Conservation (phyloP, 2,888 invertebrate genomes). For the Pachydiplax longipennis region DNA sequence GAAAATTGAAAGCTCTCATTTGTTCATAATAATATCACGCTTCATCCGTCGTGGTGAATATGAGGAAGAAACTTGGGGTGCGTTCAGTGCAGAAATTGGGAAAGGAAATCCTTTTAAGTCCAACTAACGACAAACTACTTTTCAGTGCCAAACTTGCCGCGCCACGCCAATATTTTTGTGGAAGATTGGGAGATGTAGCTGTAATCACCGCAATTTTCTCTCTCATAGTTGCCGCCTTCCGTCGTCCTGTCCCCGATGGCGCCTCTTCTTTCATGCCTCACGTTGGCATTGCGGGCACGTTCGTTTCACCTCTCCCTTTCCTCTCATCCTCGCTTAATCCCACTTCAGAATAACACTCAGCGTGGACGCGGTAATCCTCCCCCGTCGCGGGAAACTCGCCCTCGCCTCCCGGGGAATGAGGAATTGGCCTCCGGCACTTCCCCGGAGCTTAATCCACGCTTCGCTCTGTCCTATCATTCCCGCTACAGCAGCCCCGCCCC, state of each 20-base stretch:
- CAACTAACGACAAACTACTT: not conserved
- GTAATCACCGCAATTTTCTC: not conserved
- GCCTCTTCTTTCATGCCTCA: not conserved
- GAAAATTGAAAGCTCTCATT: too few relatives aligned
- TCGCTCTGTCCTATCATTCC: conserved; percentile 24
- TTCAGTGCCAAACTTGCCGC: not conserved
- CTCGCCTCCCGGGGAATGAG: conserved; percentile 36
- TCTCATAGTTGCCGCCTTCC: not conserved
- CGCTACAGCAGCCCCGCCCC: not conserved
- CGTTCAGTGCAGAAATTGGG: not conserved
- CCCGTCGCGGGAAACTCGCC: conserved; percentile 35
- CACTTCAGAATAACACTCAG: conserved; percentile 40
- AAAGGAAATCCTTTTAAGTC: not conserved
- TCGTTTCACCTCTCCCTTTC: not conserved
- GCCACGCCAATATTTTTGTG: not conserved
- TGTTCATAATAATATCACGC: not conserved
- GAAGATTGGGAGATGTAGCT: not conserved
- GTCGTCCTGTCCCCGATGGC: not conserved
- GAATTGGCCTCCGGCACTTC: conserved; percentile 16
- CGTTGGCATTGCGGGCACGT: not conserved
- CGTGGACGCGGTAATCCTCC: conserved; percentile 41
- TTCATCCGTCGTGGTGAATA: not conserved
- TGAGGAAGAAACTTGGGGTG: not conserved
- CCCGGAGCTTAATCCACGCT: conserved; percentile 14
- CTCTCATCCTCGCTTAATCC: not conserved